Evolutionary conservation across 1,140 invertebrate genomes (phyloP).

Genomic region (Drosophila subobscura): DNA sequence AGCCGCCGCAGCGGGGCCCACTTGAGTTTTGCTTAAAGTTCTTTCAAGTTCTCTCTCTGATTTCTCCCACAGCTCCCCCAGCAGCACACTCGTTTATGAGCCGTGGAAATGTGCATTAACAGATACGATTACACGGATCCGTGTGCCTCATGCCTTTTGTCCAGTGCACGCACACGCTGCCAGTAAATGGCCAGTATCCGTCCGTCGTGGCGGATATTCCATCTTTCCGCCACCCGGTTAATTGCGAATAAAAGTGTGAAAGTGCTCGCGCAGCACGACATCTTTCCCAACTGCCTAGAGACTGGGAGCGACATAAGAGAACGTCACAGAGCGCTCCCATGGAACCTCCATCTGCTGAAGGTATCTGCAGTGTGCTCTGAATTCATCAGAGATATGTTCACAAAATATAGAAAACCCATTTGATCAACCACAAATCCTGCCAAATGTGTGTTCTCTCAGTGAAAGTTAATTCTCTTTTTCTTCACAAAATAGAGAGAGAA

Average conservation of each 20-base stretch:
- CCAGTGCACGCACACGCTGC: background rate
- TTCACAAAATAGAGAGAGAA: background rate
- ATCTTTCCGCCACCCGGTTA: constrained; percentile 39
- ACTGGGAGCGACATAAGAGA: too few species aligned
- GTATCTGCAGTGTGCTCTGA: too few species aligned
- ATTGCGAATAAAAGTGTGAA: constrained; percentile 63
- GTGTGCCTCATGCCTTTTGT: background rate
- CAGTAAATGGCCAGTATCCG: constrained; percentile 21
- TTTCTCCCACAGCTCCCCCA: background rate
- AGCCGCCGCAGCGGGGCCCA: constrained; percentile 14
- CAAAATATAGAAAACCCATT: too few species aligned
- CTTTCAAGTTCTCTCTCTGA: constrained; percentile 54
- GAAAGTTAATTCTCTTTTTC: background rate
- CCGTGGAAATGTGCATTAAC: constrained; percentile 76
- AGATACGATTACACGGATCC: constrained; percentile 39
- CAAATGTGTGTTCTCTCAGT: too few species aligned
- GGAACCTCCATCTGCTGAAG: too few species aligned
- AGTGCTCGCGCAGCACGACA: constrained; percentile 14
- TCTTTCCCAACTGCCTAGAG: too few species aligned
- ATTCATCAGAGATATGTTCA: too few species aligned
- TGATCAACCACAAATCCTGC: too few species aligned
- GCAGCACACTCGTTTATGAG: constrained; percentile 57
- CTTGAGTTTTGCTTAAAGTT: constrained; percentile 67
- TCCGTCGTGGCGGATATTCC: background rate
- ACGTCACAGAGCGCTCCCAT: too few species aligned